A percentile compares a stretch with the other conserved stretches of the same genome.
Conservation (phyloP, 2,797 vertebrate species). For the Trichosurus vulpecula region DNA sequence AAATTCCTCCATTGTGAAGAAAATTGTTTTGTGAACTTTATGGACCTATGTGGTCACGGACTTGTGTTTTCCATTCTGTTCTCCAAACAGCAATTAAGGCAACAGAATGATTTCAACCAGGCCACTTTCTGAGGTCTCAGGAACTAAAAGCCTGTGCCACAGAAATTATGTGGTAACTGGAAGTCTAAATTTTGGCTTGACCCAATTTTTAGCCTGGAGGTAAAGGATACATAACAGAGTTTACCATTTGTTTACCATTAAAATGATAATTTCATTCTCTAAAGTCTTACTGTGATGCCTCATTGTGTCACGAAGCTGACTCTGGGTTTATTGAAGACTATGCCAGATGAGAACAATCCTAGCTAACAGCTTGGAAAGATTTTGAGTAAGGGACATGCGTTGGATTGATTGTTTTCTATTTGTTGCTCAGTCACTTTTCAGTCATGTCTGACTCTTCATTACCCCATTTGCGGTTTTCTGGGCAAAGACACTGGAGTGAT, state of each 20-base stretch:
- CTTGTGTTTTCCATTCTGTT: conserved; percentile 32
- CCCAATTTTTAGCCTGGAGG: conserved; percentile 11
- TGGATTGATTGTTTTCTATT: neutral
- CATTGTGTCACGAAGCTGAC: neutral
- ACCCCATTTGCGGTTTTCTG: neutral
- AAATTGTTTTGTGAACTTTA: conserved; percentile 39
- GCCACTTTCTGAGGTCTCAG: conserved; percentile 50
- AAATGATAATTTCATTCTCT: conserved; percentile 31
- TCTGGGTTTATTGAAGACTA: neutral
- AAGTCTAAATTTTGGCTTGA: conserved; percentile 42
- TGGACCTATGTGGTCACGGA: conserved; percentile 13
- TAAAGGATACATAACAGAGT: conserved; percentile 34
- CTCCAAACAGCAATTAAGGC: conserved; percentile 42
- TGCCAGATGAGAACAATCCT: neutral
- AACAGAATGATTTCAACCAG: conserved; percentile 46
- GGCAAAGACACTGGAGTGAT: neutral
- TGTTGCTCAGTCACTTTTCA: neutral
- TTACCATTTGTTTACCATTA: conserved; percentile 43
- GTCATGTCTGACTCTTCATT: neutral
- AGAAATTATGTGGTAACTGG: conserved; percentile 36
- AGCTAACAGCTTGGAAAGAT: neutral
- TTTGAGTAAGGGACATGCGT: neutral
- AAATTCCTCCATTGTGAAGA: conserved; percentile 45
- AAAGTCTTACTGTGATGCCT: neutral
- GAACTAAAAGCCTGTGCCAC: conserved; percentile 33